A percentile compares a stretch with the other conserved stretches of the same genome.
phyloP scores from a whole-genome alignment of 2,888 invertebrate genomes.

The Palloptera scutellata region DNA sequence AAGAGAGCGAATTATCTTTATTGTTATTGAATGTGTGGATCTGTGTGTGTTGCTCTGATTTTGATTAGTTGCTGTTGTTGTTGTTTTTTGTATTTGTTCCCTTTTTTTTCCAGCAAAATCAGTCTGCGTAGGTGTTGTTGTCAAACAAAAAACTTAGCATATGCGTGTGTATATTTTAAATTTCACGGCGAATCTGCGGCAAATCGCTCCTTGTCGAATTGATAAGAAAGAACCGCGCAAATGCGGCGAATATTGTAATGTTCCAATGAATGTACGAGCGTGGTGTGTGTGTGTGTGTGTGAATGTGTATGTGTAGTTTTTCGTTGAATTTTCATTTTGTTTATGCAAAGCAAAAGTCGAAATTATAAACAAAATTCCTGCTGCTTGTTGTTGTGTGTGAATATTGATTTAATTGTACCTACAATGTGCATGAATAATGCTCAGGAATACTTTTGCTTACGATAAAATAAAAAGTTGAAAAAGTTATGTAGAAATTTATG shows the following conservation, averaged over 20 bases:
- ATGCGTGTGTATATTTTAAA: background rate
- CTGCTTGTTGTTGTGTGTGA: background rate
- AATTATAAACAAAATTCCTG: background rate
- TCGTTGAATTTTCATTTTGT: background rate
- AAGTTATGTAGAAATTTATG: too few relatives aligned
- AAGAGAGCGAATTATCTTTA: too few relatives aligned
- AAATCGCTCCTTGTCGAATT: conserved; percentile 1
- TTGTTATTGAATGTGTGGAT: too few relatives aligned
- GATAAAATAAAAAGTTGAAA: too few relatives aligned
- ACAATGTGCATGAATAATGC: background rate
- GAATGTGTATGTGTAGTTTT: background rate
- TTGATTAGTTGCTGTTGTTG: too few relatives aligned
- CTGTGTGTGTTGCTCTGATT: too few relatives aligned
- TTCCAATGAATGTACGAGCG: background rate
- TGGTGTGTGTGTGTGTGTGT: too few relatives aligned
- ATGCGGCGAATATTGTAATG: conserved; percentile 14
- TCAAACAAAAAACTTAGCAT: conserved; percentile 25
- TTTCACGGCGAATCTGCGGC: conserved; percentile 14
- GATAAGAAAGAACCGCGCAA: background rate
- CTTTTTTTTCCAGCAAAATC: too few relatives aligned
- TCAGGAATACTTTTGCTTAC: background rate
- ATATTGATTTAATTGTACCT: background rate
- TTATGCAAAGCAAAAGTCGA: conserved; percentile 5
- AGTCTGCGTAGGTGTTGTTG: conserved; percentile 25
- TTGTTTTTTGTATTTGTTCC: too few relatives aligned